Conservation (phyloP, 2,113 vertebrate genomes). For the Forbesichthys agassizii region DNA sequence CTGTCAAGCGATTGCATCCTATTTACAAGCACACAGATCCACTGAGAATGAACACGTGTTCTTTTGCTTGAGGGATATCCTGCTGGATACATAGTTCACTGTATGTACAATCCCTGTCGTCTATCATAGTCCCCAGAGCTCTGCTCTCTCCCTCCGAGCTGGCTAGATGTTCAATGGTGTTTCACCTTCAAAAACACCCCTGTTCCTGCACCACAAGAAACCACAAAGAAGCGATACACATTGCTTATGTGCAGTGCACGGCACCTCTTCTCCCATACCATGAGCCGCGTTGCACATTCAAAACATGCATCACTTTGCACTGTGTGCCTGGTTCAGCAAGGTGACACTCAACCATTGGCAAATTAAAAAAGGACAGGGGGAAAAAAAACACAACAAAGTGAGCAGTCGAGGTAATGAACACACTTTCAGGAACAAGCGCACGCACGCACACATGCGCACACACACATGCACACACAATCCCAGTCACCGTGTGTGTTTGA, state of each 20-base stretch:
- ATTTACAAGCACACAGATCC: conserved; percentile 66
- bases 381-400: background rate
- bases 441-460: conserved; percentile 27
- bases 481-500: conserved; percentile 55
- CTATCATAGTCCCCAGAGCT: conserved; percentile 29
- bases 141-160: conserved; percentile 43
- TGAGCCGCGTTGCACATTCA: conserved; percentile 22
- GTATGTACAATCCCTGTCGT: conserved; percentile 69
- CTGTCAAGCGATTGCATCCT: conserved; percentile 60
- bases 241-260: conserved; percentile 69
- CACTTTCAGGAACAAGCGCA: conserved; percentile 16
- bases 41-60: conserved; percentile 48
- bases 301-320: conserved; percentile 44
- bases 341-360: conserved; percentile 10
- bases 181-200: conserved; percentile 41
- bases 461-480: conserved; percentile 26
- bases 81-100: conserved; percentile 42
- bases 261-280: conserved; percentile 24
- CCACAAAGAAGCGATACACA: conserved; percentile 61
- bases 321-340: conserved; percentile 43
- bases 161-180: conserved; percentile 33
- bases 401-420: conserved; percentile 58
- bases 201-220: conserved; percentile 55
- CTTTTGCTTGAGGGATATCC: conserved; percentile 45
- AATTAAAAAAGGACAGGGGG: conserved; percentile 12